A percentile compares a stretch with the other conserved stretches of the same genome.
Evolutionary conservation across 2,113 vertebrate species (phyloP).

Genomic region (rabbit (Oryctolagus cuniculus)): DNA sequence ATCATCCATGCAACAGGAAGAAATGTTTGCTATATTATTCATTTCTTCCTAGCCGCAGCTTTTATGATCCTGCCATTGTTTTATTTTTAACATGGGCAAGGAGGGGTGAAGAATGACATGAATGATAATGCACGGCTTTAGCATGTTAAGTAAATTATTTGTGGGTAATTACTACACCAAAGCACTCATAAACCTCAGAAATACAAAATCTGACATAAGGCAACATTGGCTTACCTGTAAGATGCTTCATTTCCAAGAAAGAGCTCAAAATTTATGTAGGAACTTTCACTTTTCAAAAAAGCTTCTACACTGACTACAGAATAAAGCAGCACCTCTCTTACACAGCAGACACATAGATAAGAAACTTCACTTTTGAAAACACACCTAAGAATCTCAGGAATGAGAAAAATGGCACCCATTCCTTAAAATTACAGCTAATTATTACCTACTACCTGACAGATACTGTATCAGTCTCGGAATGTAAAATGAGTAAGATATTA

Average conservation of each 20-base stretch:
- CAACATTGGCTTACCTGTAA: conserved; percentile 39
- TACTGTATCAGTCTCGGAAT: neutral
- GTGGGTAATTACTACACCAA: conserved; percentile 53
- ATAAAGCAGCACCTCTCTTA: neutral
- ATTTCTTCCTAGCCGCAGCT: conserved; percentile 40
- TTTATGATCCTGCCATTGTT: conserved; percentile 59
- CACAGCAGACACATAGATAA: neutral
- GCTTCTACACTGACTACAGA: neutral
- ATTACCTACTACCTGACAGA: neutral
- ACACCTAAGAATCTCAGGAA: neutral
- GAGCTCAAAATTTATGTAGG: neutral
- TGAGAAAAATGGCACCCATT: neutral
- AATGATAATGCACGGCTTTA: neutral
- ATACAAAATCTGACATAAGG: conserved; percentile 55
- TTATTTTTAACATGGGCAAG: conserved; percentile 66
- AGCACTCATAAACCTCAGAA: conserved; percentile 35
- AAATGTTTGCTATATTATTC: conserved; percentile 60
- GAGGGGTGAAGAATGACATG: neutral
- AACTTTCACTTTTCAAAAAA: conserved; percentile 13
- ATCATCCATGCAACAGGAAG: neutral
- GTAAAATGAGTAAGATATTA: conserved; percentile 36
- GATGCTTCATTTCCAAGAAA: conserved; percentile 31
- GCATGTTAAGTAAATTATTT: conserved; percentile 62
- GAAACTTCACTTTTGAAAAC: conserved; percentile 14
- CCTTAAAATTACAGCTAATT: neutral